Percentiles rank a stretch among this genome's conserved stretches.
These are phyloP conservation scores for Callorhinus ursinus DNA, from an alignment of 2,113 vertebrate species.

Conservation along the genomic window DNA sequence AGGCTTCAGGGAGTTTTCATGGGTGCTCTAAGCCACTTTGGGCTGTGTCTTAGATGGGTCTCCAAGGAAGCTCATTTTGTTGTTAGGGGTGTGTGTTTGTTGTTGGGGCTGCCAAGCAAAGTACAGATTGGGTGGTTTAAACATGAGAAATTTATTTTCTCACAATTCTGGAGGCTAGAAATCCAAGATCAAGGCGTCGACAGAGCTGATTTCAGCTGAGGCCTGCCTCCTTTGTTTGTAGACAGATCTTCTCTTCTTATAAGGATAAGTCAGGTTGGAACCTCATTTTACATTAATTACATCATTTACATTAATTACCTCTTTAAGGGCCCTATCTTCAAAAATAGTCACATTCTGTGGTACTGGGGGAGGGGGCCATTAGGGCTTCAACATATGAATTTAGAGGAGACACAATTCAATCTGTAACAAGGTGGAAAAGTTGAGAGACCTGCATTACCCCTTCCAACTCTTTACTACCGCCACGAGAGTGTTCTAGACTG, in stretches of 20 bases:
- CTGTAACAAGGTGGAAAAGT: neutral
- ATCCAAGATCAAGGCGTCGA: neutral
- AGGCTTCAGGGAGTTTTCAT: neutral
- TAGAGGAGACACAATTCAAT: neutral
- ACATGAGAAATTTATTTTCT: neutral
- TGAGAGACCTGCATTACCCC: neutral
- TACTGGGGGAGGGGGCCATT: neutral
- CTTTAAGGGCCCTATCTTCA: neutral
- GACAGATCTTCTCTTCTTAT: neutral
- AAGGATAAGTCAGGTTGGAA: neutral
- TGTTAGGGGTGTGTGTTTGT: neutral
- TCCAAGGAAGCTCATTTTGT: neutral
- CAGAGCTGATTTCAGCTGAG: neutral
- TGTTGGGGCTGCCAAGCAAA: neutral
- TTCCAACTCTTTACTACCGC: neutral
- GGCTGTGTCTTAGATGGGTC: neutral
- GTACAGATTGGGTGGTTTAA: neutral
- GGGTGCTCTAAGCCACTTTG: neutral
- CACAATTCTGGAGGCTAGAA: neutral
- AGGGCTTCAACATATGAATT: neutral
- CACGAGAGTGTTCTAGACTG: neutral
- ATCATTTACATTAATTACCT: neutral
- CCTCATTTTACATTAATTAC: neutral
- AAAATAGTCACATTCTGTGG: neutral
- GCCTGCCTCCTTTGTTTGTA: neutral